A percentile compares a stretch with the other conserved stretches of the same genome.
Conservation (phyloP, 2,113 vertebrate species). For the Esox niger region DNA sequence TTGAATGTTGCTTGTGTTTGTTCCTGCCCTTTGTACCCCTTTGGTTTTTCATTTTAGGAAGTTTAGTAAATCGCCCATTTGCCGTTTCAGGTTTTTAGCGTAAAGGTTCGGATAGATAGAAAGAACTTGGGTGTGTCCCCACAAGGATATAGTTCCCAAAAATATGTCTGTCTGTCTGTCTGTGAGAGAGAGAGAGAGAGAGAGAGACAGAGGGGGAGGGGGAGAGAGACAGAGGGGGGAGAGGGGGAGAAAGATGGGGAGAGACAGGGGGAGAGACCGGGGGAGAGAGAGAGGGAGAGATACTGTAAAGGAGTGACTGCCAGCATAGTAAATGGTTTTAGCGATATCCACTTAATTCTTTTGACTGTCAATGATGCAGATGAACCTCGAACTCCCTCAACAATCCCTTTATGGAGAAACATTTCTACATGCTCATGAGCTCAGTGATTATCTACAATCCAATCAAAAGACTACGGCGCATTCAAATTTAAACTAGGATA, state of each 20-base stretch:
- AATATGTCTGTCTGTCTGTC: slow-evolving; percentile 36
- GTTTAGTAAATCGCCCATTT: too few species aligned
- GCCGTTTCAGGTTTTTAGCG: slow-evolving; percentile 52
- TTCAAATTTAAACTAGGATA: too few species aligned
- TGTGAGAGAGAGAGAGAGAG: background rate
- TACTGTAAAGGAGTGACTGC: background rate
- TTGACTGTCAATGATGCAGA: background rate
- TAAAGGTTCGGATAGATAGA: too few species aligned
- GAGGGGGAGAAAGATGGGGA: too few species aligned
- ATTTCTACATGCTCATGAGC: slow-evolving; percentile 32
- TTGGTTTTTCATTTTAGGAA: too few species aligned
- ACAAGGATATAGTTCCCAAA: too few species aligned
- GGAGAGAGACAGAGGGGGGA: background rate
- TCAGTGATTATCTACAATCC: slow-evolving; percentile 11
- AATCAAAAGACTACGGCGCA: slow-evolving; percentile 19
- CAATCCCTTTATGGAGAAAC: slow-evolving; percentile 5
- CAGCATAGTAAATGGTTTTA: too few species aligned
- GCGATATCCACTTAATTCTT: too few species aligned
- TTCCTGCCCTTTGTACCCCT: too few species aligned
- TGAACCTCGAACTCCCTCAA: slow-evolving; percentile 4
- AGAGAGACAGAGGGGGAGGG: background rate
- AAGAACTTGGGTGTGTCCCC: too few species aligned
- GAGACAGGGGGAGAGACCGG: too few species aligned
- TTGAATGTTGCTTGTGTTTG: too few species aligned
- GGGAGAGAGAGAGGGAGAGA: background rate